Base-by-base conservation (phyloP, 2,797 vertebrate genomes). In the Pachyuromys duprasi region DNA sequence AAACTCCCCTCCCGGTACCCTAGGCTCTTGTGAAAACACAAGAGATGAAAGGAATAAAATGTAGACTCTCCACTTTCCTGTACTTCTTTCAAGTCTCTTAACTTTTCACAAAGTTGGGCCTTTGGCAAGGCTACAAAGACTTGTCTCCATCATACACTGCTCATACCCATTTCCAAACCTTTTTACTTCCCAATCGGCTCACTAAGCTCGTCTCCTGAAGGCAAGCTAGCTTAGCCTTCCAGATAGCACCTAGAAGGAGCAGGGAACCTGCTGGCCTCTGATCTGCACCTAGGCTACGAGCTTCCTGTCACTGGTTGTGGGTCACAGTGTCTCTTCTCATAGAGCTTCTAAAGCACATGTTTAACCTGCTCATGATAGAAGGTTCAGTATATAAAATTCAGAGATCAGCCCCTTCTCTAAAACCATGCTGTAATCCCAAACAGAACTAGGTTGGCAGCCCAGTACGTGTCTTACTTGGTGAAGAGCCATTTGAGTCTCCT, bases 121-220 rank as follows among this genome's bases (percentile, higher is more conserved):
- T 74, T 26, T 80, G 91, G 49, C 55, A 93, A 93, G 93, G 86
- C 6, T 72, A 9, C 62, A 75, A 83, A 92, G 31, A 82, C 57
- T 67, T 33, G 26, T 79, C 45, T 91, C 89, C 2, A 20, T 63
- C 18, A 53, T 17, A 57, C 7, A 20, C 33, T 39, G 49, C 24
- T 55, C 8, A 28, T 3, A 53, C 53, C 13, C 5, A 20, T 11
- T 49, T n/a, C 57, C 26, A 65, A 70, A 33, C 60, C 60, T 82
- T 76, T 74, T 69, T 42, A 53, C 84, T 65, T 86, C 26, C 62
- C 13, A n/a, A 24, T 65, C 69, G 36, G 53, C 57, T 89, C 13
- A 22, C 26, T 55, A 5, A 7, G 69, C 45, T 63, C 42, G 18
- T 62, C 39, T 31, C 60, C 36, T 63, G 13, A 72, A 62, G 76